Evolutionary conservation across 2,113 vertebrate genomes (phyloP).

Genomic region (Menidia beryllina): DNA sequence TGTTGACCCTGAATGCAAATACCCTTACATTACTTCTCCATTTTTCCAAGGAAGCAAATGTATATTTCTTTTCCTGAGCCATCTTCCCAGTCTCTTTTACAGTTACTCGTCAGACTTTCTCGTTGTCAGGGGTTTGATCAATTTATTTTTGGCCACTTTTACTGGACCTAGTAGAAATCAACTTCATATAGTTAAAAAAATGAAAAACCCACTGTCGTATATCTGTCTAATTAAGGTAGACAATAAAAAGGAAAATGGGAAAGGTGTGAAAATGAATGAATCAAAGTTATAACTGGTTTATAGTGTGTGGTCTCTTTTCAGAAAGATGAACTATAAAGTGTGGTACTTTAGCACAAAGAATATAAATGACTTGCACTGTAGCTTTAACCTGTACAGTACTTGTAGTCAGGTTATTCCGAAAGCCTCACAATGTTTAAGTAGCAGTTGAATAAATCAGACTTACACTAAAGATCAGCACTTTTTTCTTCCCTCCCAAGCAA

Average conservation of each 20-base stretch:
- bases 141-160: conserved; percentile 42
- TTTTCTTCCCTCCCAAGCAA: conserved; percentile 35
- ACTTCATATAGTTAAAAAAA: too few species aligned
- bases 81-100: conserved; percentile 31
- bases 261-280: background rate
- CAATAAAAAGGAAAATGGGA: background rate
- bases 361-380: conserved; percentile 14
- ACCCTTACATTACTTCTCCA: too few species aligned
- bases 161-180: conserved; percentile 49
- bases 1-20: background rate
- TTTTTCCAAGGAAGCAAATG: background rate
- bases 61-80: conserved; percentile 12
- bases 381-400: conserved; percentile 35
- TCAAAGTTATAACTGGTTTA: background rate
- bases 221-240: conserved; percentile 11
- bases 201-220: conserved; percentile 8
- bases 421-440: conserved; percentile 60
- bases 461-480: conserved; percentile 56
- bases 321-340: background rate
- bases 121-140: conserved; percentile 40
- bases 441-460: conserved; percentile 50
- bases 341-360: conserved; percentile 3
- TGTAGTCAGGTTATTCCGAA: conserved; percentile 61
- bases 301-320: background rate
- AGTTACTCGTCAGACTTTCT: conserved; percentile 10